Evolutionary conservation across 2,113 vertebrate species (phyloP).

Genomic region (Cololabis saira): DNA sequence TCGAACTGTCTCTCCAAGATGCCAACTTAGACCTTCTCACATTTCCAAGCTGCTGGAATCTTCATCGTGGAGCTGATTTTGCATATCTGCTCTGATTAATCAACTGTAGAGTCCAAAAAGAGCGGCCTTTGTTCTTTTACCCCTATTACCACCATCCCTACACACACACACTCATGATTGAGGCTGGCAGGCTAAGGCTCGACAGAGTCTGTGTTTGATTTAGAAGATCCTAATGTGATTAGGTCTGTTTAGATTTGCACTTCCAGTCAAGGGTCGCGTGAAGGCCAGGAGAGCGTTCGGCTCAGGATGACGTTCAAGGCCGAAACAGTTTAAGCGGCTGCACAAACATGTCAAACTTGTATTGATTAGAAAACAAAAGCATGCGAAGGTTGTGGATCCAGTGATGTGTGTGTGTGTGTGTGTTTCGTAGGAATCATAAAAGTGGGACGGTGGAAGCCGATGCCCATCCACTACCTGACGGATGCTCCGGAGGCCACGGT

Average conservation of each 20-base stretch:
- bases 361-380: not conserved
- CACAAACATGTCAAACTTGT: not conserved
- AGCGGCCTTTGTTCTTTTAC: slow-evolving; percentile 46
- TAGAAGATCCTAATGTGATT: slow-evolving; percentile 69
- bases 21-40: too few species aligned
- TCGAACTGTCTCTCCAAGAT: too few species aligned
- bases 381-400: not conserved
- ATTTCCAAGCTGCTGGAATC: too few species aligned
- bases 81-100: slow-evolving; percentile 61
- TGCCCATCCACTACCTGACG: slow-evolving; percentile 94
- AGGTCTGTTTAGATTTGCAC: slow-evolving; percentile 73
- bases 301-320: slow-evolving; percentile 18
- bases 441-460: slow-evolving; percentile 95
- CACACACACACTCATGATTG: slow-evolving; percentile 26
- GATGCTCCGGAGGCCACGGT: slow-evolving; percentile 95
- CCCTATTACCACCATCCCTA: slow-evolving; percentile 43
- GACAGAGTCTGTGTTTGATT: slow-evolving; percentile 72
- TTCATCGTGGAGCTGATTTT: slow-evolving; percentile 42
- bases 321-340: not conserved
- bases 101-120: slow-evolving; percentile 43
- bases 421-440: slow-evolving; percentile 91
- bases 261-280: slow-evolving; percentile 56
- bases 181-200: slow-evolving; percentile 47
- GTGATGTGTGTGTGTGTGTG: not conserved
- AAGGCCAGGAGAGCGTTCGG: slow-evolving; percentile 45